Conservation (phyloP, 2,113 vertebrate species). For the Ptilorrhoa leucosticta region DNA sequence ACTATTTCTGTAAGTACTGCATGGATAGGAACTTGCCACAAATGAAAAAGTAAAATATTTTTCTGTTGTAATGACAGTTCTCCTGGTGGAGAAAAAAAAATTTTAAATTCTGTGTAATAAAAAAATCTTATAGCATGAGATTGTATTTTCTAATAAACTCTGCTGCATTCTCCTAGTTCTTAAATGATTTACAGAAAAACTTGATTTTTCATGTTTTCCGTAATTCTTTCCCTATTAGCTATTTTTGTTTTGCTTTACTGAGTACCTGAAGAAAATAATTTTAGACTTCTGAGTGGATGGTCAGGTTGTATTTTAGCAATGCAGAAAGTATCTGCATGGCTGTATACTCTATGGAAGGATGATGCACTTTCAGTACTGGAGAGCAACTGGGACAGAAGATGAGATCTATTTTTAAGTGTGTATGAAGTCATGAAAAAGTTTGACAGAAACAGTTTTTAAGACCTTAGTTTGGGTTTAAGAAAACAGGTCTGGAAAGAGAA, state of each 20-base stretch:
- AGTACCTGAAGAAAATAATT: neutral
- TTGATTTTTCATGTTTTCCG: neutral
- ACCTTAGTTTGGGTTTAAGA: neutral
- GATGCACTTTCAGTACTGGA: neutral
- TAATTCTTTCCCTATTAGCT: neutral
- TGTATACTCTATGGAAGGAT: neutral
- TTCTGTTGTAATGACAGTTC: neutral
- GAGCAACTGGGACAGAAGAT: neutral
- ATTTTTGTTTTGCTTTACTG: neutral
- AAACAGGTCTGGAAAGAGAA: neutral
- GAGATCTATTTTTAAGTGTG: neutral
- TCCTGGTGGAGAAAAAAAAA: neutral
- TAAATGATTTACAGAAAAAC: neutral
- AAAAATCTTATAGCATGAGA: neutral
- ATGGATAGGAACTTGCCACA: neutral
- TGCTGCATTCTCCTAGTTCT: neutral
- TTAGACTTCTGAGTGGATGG: neutral
- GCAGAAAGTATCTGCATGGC: neutral
- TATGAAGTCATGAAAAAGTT: neutral
- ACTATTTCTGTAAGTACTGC: slow-evolving; percentile 86
- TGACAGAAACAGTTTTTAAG: neutral
- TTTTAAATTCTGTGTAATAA: neutral
- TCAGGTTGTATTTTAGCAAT: neutral
- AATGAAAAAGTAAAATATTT: neutral
- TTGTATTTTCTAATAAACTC: neutral